phyloP scores from a whole-genome alignment of 2,888 invertebrate genomes.

The Frankliniella fusca region DNA sequence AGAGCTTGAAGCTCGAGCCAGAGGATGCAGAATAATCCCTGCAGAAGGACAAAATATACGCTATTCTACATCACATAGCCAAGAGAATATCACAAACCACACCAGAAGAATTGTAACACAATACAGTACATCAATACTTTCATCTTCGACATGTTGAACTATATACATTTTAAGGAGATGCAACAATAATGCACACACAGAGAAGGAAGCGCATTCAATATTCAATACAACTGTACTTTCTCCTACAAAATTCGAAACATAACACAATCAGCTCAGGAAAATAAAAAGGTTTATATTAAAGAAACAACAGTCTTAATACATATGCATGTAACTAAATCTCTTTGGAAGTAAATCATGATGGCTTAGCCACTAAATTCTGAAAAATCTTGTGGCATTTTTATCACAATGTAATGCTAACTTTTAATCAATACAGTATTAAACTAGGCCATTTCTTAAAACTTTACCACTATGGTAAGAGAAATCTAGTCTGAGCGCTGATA shows the following conservation, averaged over 20 bases:
- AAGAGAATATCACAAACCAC: neutral
- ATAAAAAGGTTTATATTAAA: neutral
- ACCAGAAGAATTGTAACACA: neutral
- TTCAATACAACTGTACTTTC: neutral
- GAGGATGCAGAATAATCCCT: no score
- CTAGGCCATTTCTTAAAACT: neutral
- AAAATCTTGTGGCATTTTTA: neutral
- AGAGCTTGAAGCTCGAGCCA: no score
- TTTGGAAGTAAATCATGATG: conserved; percentile 5
- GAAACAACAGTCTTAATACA: conserved; percentile 15
- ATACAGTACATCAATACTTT: neutral
- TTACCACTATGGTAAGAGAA: neutral
- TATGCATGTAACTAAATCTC: conserved; percentile 17
- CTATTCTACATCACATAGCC: neutral
- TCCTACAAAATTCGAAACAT: neutral
- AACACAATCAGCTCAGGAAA: neutral
- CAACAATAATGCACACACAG: neutral
- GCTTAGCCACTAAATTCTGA: neutral
- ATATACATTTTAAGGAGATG: neutral
- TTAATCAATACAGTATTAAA: neutral
- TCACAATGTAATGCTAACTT: neutral
- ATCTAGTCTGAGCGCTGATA: no score
- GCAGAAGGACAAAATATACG: no score
- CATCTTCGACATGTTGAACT: neutral
- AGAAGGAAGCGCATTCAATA: neutral